Base-by-base conservation (phyloP, 1,140 invertebrate species). In the Coenobita brevimanus region DNA sequence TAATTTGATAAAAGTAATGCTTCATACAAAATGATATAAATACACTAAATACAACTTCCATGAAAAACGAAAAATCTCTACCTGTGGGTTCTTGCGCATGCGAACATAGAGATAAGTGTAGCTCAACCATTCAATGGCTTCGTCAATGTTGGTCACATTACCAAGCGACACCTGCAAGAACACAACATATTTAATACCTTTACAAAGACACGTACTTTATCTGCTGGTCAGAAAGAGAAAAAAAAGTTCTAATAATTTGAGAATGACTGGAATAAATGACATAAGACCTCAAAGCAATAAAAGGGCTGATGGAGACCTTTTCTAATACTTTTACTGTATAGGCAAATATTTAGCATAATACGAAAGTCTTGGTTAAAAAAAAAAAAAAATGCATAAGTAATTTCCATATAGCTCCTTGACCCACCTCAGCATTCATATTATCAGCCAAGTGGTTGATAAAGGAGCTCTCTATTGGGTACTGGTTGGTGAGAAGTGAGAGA, bases 381-480 rank as follows among this genome's bases (percentile, higher is more conserved):
- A 24, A 24, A 67, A 67, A n/a, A 67, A 1, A 36, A 38, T 36
- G 15, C 17, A 0, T 1, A 50, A 60, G 54, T 79, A 21, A 76
- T 36, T 76, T 43, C 27, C 3, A 76, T 1, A 21, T 21, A 0
- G 27, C 21, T 24, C 3, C 27, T 64, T 57, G 2, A 82, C 85
- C 92, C 93, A 98, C 96, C 94, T 99, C 99, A 60, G 99, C 99
- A 94, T 99, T 99, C 17, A 99, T 94, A 94, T 99, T 99, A 92
- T 99, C 98, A 8, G 96, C 96, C 41, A 99, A 93, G 91, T 96
- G 96, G 91, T 95, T 96, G 67, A 98, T 96, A 92, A 99, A 99
- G 93, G 98, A 98, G 92, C 97, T 99, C 93, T 99, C 99, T 90
- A 99, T 99, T 0, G 99, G 98, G 92, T 97, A 97, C 93, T 99